A percentile compares a stretch with the other conserved stretches of the same genome.
Evolutionary conservation across 2,797 vertebrate genomes (phyloP).

Genomic region (Sandelia bainsii): DNA sequence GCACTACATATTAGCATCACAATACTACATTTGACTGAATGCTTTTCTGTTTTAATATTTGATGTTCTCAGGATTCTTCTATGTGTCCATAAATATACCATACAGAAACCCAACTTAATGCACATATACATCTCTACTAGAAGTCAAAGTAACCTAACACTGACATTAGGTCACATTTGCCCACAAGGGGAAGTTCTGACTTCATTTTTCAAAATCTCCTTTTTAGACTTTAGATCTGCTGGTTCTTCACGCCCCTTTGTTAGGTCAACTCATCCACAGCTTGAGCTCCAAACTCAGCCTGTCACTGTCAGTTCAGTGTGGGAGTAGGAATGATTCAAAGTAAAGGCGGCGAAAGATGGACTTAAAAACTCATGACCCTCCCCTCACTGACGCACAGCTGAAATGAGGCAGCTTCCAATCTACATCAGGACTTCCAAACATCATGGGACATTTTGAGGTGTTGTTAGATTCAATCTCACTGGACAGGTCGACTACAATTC

Average conservation of each 20-base stretch:
- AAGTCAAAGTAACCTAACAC: too few species aligned
- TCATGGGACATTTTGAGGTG: conserved; percentile 26
- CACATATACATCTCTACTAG: too few species aligned
- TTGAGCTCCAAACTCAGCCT: background rate
- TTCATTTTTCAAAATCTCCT: background rate
- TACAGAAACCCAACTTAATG: too few species aligned
- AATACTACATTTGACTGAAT: too few species aligned
- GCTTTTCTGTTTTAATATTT: too few species aligned
- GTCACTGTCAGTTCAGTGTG: conserved; percentile 1
- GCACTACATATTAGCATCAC: too few species aligned
- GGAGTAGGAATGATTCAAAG: conserved; percentile 31
- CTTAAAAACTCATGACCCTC: conserved; percentile 41
- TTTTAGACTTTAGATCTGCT: background rate
- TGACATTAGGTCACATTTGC: conserved; percentile 23
- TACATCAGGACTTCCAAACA: conserved; percentile 31
- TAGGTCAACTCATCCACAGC: background rate
- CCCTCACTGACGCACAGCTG: conserved; percentile 28
- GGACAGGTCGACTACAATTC: conserved; percentile 30
- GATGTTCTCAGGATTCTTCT: too few species aligned
- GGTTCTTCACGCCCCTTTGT: background rate
- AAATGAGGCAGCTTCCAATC: conserved; percentile 4
- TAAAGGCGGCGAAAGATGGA: conserved; percentile 35
- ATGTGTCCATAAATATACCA: too few species aligned
- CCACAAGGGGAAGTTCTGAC: conserved; percentile 11
- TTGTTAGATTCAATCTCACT: conserved; percentile 19